Percentiles rank a stretch among this genome's conserved stretches.
Evolutionary conservation across 1,140 invertebrate species (phyloP).

Genomic region (Cephus cinctus): DNA sequence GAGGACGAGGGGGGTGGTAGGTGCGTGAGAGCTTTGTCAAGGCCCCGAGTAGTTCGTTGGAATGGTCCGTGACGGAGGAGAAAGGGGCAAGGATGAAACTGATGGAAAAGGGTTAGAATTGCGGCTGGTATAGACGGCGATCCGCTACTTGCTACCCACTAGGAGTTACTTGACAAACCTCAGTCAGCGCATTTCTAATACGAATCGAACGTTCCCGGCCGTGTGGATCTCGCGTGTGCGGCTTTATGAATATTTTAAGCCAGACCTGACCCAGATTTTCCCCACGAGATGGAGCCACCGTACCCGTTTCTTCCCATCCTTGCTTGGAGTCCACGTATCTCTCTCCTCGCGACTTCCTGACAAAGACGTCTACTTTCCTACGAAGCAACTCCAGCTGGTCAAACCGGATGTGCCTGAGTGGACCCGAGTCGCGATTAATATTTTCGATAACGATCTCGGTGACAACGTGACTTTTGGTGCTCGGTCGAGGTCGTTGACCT

Average conservation of each 20-base stretch:
- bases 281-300: constrained; percentile 31
- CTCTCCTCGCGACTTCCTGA: not conserved
- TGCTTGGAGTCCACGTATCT: not conserved
- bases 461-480: constrained; percentile 14
- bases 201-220: constrained; percentile 34
- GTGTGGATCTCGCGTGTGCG: constrained; percentile 45
- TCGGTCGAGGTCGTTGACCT: too few species aligned
- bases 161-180: constrained; percentile 32
- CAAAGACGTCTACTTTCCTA: not conserved
- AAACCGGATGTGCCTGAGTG: not conserved
- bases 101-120: not conserved
- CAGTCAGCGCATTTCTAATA: constrained; percentile 43
- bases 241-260: constrained; percentile 52
- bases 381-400: not conserved
- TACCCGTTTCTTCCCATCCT: not conserved
- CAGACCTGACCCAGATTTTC: constrained; percentile 48
- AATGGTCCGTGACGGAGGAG: not conserved
- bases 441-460: constrained; percentile 15
- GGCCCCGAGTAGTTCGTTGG: too few species aligned
- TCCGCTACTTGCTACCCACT: not conserved
- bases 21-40: too few species aligned
- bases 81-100: not conserved
- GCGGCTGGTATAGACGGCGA: not conserved
- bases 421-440: not conserved
- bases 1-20: too few species aligned